These are phyloP conservation scores for Junonia oenone DNA, from an alignment of 2,888 invertebrate genomes.

Conservation along the genomic window DNA sequence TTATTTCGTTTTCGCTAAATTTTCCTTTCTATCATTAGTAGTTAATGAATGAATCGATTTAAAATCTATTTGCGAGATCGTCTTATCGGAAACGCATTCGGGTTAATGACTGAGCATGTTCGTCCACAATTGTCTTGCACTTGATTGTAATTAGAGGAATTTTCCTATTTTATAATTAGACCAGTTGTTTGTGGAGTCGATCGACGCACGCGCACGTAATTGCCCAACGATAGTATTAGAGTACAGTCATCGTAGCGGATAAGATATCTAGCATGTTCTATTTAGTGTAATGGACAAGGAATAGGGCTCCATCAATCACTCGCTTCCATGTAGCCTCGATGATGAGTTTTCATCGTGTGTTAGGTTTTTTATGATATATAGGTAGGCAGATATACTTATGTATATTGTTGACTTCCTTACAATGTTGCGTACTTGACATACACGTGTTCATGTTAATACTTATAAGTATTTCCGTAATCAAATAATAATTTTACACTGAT, in stretches of 20 bases:
- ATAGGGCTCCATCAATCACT: conserved; percentile 10
- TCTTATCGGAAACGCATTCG: conserved; percentile 49
- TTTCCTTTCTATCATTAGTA: conserved; percentile 59
- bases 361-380: neutral
- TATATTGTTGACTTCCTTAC: neutral
- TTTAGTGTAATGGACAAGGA: conserved; percentile 11
- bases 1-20: no score
- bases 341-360: neutral
- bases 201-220: conserved; percentile 45
- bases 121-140: conserved; percentile 46
- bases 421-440: neutral
- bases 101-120: conserved; percentile 58
- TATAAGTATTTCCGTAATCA: neutral
- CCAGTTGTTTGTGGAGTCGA: conserved; percentile 43
- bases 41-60: conserved; percentile 53
- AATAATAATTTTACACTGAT: neutral
- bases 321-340: neutral
- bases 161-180: conserved; percentile 63
- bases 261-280: conserved; percentile 23
- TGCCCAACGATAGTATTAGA: conserved; percentile 37
- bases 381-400: no score
- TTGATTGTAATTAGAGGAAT: conserved; percentile 63
- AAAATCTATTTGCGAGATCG: conserved; percentile 61
- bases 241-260: conserved; percentile 30
- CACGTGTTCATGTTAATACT: neutral